Evolutionary conservation across 1,140 invertebrate species (phyloP), one percentile per base, ranked within the genome.

Genomic region (Zeugodacus cucurbitae): DNA sequence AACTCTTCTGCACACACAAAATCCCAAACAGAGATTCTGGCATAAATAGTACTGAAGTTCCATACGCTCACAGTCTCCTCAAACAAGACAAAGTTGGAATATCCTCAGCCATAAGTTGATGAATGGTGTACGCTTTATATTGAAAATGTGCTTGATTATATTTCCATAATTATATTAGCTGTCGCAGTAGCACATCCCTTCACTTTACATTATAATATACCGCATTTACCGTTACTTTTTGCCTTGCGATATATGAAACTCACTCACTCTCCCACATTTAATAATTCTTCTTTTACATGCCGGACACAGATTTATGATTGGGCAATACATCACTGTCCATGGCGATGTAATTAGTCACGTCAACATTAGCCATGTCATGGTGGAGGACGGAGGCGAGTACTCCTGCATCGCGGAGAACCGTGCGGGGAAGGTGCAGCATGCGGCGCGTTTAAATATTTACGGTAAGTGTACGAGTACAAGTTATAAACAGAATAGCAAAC

Each of bases 381-480:
- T 98, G 7, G 96, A 97, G 92, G 97, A 98, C 91, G 97, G 97
- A n/a, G 97, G 97, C 3, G 96, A 97, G 92, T 98, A 97, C 94
- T 95, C 95, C 64, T 98, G 98, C 92, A 95, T 94, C 2, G 97
- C 97, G 1, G 95, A 96, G 91, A 98, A 98, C 94, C 94, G 96
- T 70, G 96, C 97, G 57, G 97, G 97, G 62, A 95, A 95, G 92
- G 95, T 96, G 54, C 95, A 95, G 17, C 97, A 98, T 94, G 95
- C 96, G 26, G 96, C 96, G 20, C 95, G 97, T 89, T 94, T 98
- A 62, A 98, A 98, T 94, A 96, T 98, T 90, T 98, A 98, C 93
- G 97, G 97, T 97, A 95, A 94, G 95, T 87, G 44, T 29, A 87
- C n/a, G n/a, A n/a, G n/a, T n/a, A n/a, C n/a, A n/a, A n/a, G n/a